Evolutionary conservation across 1,140 invertebrate genomes (phyloP).

Genomic region (Papilio glaucus): DNA sequence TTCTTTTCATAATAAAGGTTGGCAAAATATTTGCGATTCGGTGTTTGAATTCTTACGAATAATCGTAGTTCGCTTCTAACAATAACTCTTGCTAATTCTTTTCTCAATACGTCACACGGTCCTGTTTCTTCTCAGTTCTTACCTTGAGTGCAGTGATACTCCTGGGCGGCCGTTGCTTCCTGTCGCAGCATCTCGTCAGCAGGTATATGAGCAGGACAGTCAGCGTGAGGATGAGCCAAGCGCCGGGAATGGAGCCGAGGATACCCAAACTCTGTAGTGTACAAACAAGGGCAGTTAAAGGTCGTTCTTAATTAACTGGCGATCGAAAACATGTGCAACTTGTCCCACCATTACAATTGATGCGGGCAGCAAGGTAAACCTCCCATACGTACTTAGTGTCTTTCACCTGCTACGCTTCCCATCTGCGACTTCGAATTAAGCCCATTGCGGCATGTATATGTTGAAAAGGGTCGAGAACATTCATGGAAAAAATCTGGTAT

Average conservation of each 20-base stretch:
- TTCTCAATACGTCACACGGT: too few relatives aligned
- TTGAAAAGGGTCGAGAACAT: too few relatives aligned
- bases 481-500: too few relatives aligned
- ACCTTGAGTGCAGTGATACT: slow-evolving; percentile 94
- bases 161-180: slow-evolving; percentile 92
- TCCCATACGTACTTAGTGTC: neutral
- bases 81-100: too few relatives aligned
- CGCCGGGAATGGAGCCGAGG: slow-evolving; percentile 94
- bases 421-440: neutral
- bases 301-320: neutral
- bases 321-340: neutral
- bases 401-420: slow-evolving; percentile 10
- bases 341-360: neutral
- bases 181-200: slow-evolving; percentile 96
- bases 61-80: too few relatives aligned
- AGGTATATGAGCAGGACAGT: slow-evolving; percentile 94
- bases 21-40: too few relatives aligned
- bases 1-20: too few relatives aligned
- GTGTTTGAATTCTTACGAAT: too few relatives aligned
- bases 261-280: slow-evolving; percentile 93
- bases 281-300: neutral
- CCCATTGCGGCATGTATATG: too few relatives aligned
- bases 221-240: slow-evolving; percentile 94
- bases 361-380: neutral
- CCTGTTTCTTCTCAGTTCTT: slow-evolving; percentile 21